Evolutionary conservation across 2,797 vertebrate species (phyloP).

Genomic region (Cryptoprocta ferox): DNA sequence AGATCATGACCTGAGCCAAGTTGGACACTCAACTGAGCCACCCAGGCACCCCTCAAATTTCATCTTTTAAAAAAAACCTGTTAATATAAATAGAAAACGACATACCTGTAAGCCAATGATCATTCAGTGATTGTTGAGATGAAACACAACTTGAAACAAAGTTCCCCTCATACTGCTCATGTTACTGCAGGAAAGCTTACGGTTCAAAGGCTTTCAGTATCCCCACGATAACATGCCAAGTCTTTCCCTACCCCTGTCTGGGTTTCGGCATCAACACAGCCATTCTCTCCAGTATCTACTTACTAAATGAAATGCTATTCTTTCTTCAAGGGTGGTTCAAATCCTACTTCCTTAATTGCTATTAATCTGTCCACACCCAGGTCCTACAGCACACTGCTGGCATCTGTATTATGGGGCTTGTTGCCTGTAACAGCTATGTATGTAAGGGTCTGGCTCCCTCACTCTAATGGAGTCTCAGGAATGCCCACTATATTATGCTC

Average conservation of each 20-base stretch:
- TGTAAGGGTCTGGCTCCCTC: neutral
- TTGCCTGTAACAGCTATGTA: neutral
- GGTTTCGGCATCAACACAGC: neutral
- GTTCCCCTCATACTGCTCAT: neutral
- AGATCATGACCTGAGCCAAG: too few relatives aligned
- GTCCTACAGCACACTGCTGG: neutral
- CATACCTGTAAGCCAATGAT: neutral
- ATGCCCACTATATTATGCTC: neutral
- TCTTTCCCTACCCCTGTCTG: neutral
- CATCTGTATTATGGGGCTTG: neutral
- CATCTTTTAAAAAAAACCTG: neutral
- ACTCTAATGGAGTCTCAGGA: neutral
- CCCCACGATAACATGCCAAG: neutral
- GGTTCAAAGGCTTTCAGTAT: neutral
- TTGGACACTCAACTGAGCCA: too few relatives aligned
- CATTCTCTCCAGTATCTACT: neutral
- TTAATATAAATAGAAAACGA: constrained; percentile 27
- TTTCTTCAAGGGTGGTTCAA: neutral
- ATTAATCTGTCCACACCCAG: neutral
- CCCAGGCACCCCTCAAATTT: too few relatives aligned
- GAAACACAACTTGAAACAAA: neutral
- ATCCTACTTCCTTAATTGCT: neutral
- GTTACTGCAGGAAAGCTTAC: neutral
- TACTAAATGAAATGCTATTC: neutral
- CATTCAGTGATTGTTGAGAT: neutral